phyloP scores from a whole-genome alignment of 2,888 invertebrate genomes.

The Thalpophila matura region DNA sequence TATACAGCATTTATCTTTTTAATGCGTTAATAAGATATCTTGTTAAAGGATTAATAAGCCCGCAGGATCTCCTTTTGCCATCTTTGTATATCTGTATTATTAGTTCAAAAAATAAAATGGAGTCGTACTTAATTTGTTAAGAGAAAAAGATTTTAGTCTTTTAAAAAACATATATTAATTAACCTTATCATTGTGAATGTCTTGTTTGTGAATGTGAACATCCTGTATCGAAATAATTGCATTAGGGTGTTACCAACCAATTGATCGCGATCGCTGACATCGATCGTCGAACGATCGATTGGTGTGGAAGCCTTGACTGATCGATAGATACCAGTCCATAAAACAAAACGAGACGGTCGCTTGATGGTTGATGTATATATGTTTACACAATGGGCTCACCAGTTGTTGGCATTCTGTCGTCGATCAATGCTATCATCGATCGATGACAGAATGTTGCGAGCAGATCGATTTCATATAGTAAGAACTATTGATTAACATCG shows the following conservation, averaged over 20 bases:
- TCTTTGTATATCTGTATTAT: constrained; percentile 49
- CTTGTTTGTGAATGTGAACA: constrained; percentile 47
- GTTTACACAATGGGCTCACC: too few relatives aligned
- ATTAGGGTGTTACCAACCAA: not conserved
- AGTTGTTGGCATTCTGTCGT: too few relatives aligned
- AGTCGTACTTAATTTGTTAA: constrained; percentile 21
- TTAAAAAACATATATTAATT: constrained; percentile 26
- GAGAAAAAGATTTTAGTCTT: constrained; percentile 17
- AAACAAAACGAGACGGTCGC: too few relatives aligned
- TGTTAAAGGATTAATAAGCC: constrained; percentile 38
- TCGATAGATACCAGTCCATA: too few relatives aligned
- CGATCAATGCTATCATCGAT: too few relatives aligned
- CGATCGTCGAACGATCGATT: too few relatives aligned
- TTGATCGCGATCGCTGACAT: too few relatives aligned
- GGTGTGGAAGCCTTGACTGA: too few relatives aligned
- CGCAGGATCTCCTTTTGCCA: constrained; percentile 32
- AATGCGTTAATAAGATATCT: constrained; percentile 58
- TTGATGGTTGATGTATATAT: too few relatives aligned
- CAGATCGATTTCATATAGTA: too few relatives aligned
- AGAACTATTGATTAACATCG: too few relatives aligned
- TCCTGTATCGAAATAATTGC: constrained; percentile 43
- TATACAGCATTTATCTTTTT: constrained; percentile 47
- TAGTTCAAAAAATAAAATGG: constrained; percentile 36
- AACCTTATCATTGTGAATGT: constrained; percentile 43
- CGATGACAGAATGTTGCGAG: too few relatives aligned